Conservation (phyloP, 1,140 invertebrate species). For the Drosophila ohnishii region DNA sequence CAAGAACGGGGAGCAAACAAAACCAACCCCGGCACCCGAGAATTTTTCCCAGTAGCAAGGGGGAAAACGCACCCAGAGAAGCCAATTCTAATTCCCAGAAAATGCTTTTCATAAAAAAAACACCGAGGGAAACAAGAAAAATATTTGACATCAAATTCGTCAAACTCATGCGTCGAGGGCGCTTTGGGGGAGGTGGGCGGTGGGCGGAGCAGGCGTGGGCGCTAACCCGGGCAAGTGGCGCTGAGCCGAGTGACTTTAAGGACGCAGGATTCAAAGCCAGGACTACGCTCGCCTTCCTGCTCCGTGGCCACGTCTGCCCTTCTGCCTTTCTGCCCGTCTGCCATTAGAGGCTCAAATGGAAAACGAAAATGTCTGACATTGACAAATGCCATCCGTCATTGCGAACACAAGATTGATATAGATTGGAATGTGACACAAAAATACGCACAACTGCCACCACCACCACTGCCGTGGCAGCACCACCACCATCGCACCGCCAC, state of each 20-base stretch:
- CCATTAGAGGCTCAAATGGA: slow-evolving; percentile 80
- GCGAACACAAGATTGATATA: slow-evolving; percentile 83
- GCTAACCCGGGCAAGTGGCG: slow-evolving; percentile 46
- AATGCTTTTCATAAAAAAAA: slow-evolving; percentile 72
- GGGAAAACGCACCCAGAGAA: slow-evolving; percentile 46
- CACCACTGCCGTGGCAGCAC: slow-evolving; percentile 22
- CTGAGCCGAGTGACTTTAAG: slow-evolving; percentile 69
- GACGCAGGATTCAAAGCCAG: slow-evolving; percentile 21
- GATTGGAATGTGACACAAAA: slow-evolving; percentile 83
- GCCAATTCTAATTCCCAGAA: slow-evolving; percentile 76
- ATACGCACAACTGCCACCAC: slow-evolving; percentile 79
- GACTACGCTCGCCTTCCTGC: slow-evolving; percentile 29
- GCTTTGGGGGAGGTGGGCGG: slow-evolving; percentile 11
- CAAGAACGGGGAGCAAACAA: slow-evolving; percentile 15
- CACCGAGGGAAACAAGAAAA: slow-evolving; percentile 66
- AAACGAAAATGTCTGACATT: slow-evolving; percentile 83
- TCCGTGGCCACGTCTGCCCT: slow-evolving; percentile 11
- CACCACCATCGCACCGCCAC: slow-evolving; percentile 28
- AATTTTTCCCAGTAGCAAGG: slow-evolving; percentile 9
- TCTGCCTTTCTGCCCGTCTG: slow-evolving; percentile 59
- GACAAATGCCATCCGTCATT: slow-evolving; percentile 83
- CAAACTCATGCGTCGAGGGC: slow-evolving; percentile 70
- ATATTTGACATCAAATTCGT: slow-evolving; percentile 80
- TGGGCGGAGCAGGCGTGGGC: slow-evolving; percentile 35
- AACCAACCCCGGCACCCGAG: slow-evolving; percentile 29